Evolutionary conservation across 1,140 invertebrate species (phyloP).

Genomic region (Sitobion miscanthi): DNA sequence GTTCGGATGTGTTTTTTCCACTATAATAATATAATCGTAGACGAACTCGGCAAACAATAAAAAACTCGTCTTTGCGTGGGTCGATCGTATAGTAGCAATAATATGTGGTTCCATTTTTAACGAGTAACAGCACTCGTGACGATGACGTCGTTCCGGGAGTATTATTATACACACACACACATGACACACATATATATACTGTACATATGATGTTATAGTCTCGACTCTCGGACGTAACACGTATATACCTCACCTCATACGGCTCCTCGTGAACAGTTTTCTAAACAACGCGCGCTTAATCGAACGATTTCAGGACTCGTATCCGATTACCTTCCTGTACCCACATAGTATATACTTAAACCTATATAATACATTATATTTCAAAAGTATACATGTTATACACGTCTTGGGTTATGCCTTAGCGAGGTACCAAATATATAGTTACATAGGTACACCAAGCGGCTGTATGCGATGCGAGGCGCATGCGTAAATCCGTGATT

Average conservation of each 20-base stretch:
- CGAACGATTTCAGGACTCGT: neutral
- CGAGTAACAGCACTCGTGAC: neutral
- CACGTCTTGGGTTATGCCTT: neutral
- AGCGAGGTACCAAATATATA: no score
- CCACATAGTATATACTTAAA: neutral
- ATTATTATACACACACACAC: no score
- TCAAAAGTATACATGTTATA: neutral
- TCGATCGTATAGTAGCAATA: neutral
- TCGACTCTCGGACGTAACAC: neutral
- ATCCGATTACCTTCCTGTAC: neutral
- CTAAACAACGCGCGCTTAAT: neutral
- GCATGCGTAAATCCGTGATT: neutral
- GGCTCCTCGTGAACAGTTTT: neutral
- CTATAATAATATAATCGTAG: neutral
- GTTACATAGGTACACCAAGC: no score
- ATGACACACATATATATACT: neutral
- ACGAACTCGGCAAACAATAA: neutral
- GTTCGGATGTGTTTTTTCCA: neutral
- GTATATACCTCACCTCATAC: neutral
- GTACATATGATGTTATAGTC: neutral
- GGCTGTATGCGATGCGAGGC: neutral
- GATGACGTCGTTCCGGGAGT: neutral
- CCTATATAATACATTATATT: neutral
- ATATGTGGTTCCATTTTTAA: constrained; percentile 6
- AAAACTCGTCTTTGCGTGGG: constrained; percentile 10